These are phyloP conservation scores for Eunapius fragilis DNA, from an alignment of 37 sponge, comb jelly and placozoan species.

Conservation along the genomic window DNA sequence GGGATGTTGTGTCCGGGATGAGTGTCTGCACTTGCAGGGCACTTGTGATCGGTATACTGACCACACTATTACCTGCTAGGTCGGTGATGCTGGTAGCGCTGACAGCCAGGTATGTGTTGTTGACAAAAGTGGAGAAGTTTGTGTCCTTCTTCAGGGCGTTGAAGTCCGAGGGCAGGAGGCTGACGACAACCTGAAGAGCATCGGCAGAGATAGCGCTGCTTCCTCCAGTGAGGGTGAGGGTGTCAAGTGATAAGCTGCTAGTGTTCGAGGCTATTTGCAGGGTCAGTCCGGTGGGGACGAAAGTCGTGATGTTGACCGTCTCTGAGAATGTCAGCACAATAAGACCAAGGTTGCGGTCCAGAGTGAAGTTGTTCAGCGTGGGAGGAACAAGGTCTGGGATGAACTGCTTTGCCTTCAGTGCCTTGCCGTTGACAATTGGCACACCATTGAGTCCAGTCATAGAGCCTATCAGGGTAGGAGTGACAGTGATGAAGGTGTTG, in stretches of 20 bases:
- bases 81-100: slow-evolving; percentile 48
- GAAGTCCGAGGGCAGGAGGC: slow-evolving; percentile 58
- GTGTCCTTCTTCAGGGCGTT: slow-evolving; percentile 83
- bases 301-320: slow-evolving; percentile 84
- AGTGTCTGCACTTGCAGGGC: slow-evolving; percentile 42
- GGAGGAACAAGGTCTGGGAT: slow-evolving; percentile 78
- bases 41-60: slow-evolving; percentile 20
- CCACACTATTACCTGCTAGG: slow-evolving; percentile 60
- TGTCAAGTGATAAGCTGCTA: background rate
- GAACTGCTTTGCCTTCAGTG: slow-evolving; percentile 47
- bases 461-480: slow-evolving; percentile 83
- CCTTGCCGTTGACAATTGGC: slow-evolving; percentile 89
- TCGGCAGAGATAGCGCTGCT: slow-evolving; percentile 38
- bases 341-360: slow-evolving; percentile 73
- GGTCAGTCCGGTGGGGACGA: slow-evolving; percentile 52
- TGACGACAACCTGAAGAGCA: slow-evolving; percentile 55
- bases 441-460: slow-evolving; percentile 76
- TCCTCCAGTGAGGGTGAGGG: slow-evolving; percentile 54
- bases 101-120: slow-evolving; percentile 65
- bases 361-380: slow-evolving; percentile 58
- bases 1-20: slow-evolving; percentile 62
- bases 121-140: slow-evolving; percentile 43
- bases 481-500: slow-evolving; percentile 82
- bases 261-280: slow-evolving; percentile 49
- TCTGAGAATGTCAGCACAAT: slow-evolving; percentile 82